phyloP scores from a whole-genome alignment of 1,140 invertebrate species.

The Cataglyphis hispanica region DNA sequence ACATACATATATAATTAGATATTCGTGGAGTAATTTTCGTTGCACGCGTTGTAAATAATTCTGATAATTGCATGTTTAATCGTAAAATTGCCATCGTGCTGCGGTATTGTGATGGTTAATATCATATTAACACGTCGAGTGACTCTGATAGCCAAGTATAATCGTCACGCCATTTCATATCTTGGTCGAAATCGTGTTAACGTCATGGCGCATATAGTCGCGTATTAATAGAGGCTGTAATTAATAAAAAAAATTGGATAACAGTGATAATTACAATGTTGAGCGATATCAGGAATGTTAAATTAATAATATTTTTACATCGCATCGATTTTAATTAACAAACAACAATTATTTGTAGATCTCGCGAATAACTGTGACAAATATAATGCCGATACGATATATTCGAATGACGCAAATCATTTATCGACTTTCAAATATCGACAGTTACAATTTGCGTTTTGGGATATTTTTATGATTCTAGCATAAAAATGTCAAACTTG shows the following conservation, averaged over 20 bases:
- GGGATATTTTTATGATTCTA: not conserved
- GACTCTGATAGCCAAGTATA: conserved; percentile 26
- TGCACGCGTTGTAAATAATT: conserved; percentile 30
- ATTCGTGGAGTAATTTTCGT: not conserved
- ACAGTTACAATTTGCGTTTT: not conserved
- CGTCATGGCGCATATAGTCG: conserved; percentile 25
- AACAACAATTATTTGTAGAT: conserved; percentile 14
- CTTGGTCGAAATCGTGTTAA: conserved; percentile 51
- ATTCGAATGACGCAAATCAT: not conserved
- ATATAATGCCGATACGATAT: not conserved
- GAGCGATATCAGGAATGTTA: not conserved
- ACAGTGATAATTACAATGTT: not conserved
- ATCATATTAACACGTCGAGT: conserved; percentile 43
- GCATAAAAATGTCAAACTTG: not conserved
- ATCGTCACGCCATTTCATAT: conserved; percentile 59
- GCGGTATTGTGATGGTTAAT: conserved; percentile 34
- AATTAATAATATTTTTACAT: conserved; percentile 34
- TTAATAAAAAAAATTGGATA: conserved; percentile 44
- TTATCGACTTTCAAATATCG: conserved; percentile 13
- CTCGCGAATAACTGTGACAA: not conserved
- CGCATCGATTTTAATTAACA: not conserved
- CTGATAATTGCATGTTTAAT: conserved; percentile 47
- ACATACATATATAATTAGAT: not conserved
- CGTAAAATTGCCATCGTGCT: not conserved
- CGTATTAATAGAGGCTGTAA: conserved; percentile 41